These are phyloP conservation scores for Toxotes jaculatrix DNA, from an alignment of 2,113 vertebrate species.

Conservation along the genomic window DNA sequence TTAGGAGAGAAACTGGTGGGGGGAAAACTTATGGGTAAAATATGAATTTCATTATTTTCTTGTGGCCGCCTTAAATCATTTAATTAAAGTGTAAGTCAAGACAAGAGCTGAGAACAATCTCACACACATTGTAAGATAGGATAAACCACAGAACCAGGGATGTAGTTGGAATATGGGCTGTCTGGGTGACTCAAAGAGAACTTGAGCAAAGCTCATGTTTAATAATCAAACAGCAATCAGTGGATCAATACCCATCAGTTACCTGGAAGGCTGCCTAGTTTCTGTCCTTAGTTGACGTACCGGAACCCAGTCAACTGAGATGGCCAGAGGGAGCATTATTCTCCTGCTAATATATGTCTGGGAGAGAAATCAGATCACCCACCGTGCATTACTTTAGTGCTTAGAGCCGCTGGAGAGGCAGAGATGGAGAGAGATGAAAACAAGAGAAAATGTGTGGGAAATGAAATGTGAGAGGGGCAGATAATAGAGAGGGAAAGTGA, in stretches of 20 bases:
- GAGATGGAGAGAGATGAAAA: slow-evolving; percentile 27
- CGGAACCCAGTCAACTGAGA: slow-evolving; percentile 43
- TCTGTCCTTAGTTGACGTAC: slow-evolving; percentile 47
- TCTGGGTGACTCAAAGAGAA: neutral
- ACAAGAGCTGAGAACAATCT: neutral
- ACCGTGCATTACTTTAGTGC: slow-evolving; percentile 45
- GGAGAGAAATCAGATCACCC: slow-evolving; percentile 51
- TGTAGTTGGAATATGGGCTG: neutral
- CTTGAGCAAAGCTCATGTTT: slow-evolving; percentile 14
- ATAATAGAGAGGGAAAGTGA: slow-evolving; percentile 8
- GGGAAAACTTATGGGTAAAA: neutral
- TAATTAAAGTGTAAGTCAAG: neutral
- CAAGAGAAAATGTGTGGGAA: slow-evolving; percentile 34
- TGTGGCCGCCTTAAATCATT: slow-evolving; percentile 13
- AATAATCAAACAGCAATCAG: slow-evolving; percentile 46
- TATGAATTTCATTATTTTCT: slow-evolving; percentile 23
- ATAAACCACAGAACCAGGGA: neutral
- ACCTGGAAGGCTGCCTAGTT: slow-evolving; percentile 32
- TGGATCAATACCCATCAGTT: slow-evolving; percentile 63
- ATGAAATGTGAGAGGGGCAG: slow-evolving; percentile 49
- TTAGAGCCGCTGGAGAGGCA: slow-evolving; percentile 39
- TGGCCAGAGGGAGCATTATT: slow-evolving; percentile 46
- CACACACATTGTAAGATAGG: neutral
- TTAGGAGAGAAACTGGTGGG: neutral
- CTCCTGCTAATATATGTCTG: slow-evolving; percentile 54